A percentile compares a stretch with the other conserved stretches of the same genome.
These are phyloP conservation scores for Subanguina moxae DNA, from an alignment of 1,140 invertebrate genomes.

Conservation along the genomic window DNA sequence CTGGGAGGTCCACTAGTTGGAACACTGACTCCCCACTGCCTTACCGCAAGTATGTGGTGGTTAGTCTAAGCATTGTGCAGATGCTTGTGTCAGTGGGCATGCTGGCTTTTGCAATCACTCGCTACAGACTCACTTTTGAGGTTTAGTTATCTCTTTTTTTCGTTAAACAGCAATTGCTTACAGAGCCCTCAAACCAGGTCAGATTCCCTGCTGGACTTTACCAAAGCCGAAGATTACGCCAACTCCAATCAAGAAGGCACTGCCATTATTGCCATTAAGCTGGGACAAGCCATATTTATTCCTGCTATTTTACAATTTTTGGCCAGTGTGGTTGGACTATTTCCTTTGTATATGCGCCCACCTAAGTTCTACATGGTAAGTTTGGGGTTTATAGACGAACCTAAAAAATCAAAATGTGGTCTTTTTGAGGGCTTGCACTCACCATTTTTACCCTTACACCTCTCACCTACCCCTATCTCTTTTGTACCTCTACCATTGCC, in stretches of 20 bases:
- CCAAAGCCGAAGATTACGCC: conserved; percentile 23
- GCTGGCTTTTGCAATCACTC: conserved; percentile 11
- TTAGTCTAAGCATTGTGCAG: conserved; percentile 20
- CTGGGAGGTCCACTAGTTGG: neutral
- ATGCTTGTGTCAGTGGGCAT: conserved; percentile 6
- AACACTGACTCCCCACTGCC: neutral
- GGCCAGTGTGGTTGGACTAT: conserved; percentile 1
- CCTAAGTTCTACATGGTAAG: conserved; percentile 11
- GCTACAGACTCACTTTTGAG: conserved; percentile 10
- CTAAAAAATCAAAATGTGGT: too few species aligned
- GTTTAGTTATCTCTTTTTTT: neutral
- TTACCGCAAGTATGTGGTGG: conserved; percentile 11
- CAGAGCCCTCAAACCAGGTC: conserved; percentile 3
- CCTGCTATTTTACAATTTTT: conserved; percentile 8
- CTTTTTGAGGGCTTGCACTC: too few species aligned
- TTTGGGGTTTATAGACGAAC: neutral
- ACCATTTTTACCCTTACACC: too few species aligned
- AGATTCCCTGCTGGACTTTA: conserved; percentile 18
- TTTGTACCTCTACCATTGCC: too few species aligned
- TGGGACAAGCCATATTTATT: conserved; percentile 8
- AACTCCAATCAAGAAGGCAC: conserved; percentile 20
- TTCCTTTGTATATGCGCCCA: conserved; percentile 8
- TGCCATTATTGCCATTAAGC: conserved; percentile 30
- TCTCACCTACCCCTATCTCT: too few species aligned
- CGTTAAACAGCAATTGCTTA: neutral